Conservation (phyloP, 2,113 vertebrate species). For the Chunga burmeisteri region DNA sequence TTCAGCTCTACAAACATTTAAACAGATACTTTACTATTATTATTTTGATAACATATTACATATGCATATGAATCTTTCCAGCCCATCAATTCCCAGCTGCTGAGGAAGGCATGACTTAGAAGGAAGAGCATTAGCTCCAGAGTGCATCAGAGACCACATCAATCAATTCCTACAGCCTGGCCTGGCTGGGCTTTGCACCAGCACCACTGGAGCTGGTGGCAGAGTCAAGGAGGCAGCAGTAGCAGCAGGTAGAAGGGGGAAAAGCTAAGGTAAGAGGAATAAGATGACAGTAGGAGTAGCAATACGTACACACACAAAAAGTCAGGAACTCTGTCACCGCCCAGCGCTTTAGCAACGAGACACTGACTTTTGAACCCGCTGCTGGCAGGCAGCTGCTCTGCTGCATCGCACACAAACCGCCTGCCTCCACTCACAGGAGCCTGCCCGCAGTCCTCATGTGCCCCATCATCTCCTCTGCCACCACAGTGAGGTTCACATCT, state of each 20-base stretch:
- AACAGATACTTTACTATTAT: not conserved
- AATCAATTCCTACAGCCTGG: not conserved
- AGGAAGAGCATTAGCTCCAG: not conserved
- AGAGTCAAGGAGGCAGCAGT: not conserved
- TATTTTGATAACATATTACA: not conserved
- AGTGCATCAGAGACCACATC: not conserved
- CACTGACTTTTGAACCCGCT: not conserved
- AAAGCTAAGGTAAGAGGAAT: not conserved
- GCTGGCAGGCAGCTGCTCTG: not conserved
- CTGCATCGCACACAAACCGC: not conserved
- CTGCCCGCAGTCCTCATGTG: not conserved
- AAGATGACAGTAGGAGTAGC: not conserved
- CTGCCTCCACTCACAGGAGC: not conserved
- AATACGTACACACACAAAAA: not conserved
- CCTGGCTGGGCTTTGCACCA: not conserved
- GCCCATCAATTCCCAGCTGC: not conserved
- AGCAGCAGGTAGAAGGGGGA: not conserved
- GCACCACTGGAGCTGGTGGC: accelerated
- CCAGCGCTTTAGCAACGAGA: not conserved
- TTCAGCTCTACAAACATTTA: conserved; percentile 20
- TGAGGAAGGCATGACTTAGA: not conserved
- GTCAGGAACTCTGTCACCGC: not conserved
- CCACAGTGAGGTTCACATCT: not conserved
- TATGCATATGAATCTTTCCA: not conserved
- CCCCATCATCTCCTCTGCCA: not conserved